phyloP scores from a whole-genome alignment of 2,797 vertebrate species.

The Oryzias sinensis region DNA sequence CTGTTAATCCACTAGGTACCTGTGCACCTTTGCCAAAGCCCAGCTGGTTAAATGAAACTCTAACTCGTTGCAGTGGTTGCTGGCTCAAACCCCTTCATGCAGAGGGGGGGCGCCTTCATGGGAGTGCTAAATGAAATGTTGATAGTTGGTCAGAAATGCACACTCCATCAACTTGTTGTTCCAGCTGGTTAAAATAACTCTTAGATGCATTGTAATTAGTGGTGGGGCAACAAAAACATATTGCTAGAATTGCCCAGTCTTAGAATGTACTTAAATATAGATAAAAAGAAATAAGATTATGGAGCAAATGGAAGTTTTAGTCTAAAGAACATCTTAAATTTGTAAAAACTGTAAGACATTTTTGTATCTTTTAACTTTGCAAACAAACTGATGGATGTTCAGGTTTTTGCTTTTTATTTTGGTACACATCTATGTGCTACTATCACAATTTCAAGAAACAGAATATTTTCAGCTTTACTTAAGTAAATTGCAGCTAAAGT shows the following conservation, averaged over 20 bases:
- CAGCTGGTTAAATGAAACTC: conserved; percentile 67
- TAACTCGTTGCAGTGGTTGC: conserved; percentile 69
- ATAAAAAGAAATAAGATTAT: too few species aligned
- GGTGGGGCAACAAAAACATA: conserved; percentile 39
- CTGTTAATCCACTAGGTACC: conserved; percentile 55
- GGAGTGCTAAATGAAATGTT: conserved; percentile 75
- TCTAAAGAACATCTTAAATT: too few species aligned
- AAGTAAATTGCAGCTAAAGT: too few species aligned
- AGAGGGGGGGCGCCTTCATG: conserved; percentile 56
- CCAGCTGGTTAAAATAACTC: conserved; percentile 76
- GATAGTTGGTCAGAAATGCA: conserved; percentile 67
- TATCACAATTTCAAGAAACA: too few species aligned
- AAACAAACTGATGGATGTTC: too few species aligned
- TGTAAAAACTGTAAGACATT: too few species aligned
- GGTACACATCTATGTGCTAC: too few species aligned
- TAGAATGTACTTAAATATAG: too few species aligned
- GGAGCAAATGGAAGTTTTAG: too few species aligned
- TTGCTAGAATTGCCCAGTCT: conserved; percentile 25
- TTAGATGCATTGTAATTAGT: conserved; percentile 70
- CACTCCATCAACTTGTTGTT: conserved; percentile 69
- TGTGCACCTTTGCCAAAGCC: conserved; percentile 52
- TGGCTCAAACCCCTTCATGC: conserved; percentile 56
- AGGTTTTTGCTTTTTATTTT: too few species aligned
- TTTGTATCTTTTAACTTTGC: too few species aligned
- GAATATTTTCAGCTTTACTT: too few species aligned